Evolutionary conservation across 2,113 vertebrate species (phyloP).

Genomic region (Arenaria interpres): DNA sequence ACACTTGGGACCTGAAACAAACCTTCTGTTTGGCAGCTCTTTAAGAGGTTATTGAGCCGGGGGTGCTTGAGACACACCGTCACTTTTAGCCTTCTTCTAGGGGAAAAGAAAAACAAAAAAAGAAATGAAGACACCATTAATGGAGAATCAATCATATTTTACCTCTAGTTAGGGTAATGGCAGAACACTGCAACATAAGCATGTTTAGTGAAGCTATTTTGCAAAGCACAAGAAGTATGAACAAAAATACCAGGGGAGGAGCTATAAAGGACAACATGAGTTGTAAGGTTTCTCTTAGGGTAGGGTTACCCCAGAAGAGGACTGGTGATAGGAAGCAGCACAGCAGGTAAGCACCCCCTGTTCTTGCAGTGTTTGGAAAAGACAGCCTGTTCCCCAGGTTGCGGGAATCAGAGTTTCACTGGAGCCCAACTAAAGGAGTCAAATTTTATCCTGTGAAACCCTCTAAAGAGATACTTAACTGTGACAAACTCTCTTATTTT

Average conservation of each 20-base stretch:
- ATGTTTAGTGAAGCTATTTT: not conserved
- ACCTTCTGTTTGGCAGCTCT: slow-evolving; percentile 70
- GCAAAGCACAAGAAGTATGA: not conserved
- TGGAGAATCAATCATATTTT: not conserved
- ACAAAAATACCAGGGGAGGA: not conserved
- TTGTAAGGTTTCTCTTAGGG: not conserved
- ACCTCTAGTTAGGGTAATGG: not conserved
- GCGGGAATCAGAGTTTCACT: not conserved
- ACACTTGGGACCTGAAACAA: slow-evolving; percentile 17
- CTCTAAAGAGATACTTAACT: not conserved
- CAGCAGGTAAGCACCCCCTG: not conserved
- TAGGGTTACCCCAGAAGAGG: not conserved
- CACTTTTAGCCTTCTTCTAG: slow-evolving; percentile 42
- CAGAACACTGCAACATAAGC: not conserved
- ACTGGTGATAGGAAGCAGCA: not conserved
- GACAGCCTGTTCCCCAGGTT: not conserved
- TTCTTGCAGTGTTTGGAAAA: not conserved
- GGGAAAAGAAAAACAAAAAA: not conserved
- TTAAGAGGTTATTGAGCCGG: slow-evolving; percentile 59
- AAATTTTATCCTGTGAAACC: not conserved
- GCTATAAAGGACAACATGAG: not conserved
- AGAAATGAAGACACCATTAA: not conserved
- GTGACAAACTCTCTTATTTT: not conserved
- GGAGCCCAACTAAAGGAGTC: not conserved
- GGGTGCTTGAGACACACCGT: not conserved